Conservation (phyloP, 2,797 vertebrate genomes). For the Pampus argenteus region DNA sequence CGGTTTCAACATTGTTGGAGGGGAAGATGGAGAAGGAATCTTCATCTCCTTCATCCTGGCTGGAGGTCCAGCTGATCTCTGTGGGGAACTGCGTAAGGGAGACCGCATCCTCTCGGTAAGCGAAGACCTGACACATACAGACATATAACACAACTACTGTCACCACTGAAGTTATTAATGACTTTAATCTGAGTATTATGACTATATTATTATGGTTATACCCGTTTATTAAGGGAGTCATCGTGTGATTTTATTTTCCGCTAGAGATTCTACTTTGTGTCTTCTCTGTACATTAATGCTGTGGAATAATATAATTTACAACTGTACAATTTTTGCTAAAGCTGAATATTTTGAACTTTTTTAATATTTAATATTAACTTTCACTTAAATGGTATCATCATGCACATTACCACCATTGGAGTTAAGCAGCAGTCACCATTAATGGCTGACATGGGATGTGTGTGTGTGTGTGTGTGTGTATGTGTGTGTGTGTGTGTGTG, state of each 20-base stretch:
- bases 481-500: too few relatives aligned
- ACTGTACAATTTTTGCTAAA: neutral
- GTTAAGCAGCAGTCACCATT: neutral
- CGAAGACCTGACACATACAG: neutral
- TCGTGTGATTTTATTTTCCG: neutral
- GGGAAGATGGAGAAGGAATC: constrained; percentile 98
- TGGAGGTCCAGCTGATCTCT: constrained; percentile 96
- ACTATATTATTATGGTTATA: neutral
- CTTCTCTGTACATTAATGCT: neutral
- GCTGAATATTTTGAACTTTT: constrained; percentile 1
- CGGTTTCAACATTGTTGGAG: constrained; percentile 98
- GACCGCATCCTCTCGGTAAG: constrained; percentile 95
- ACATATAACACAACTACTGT: neutral
- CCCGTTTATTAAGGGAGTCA: neutral
- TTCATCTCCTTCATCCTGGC: constrained; percentile 99
- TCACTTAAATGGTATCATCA: neutral
- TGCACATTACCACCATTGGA: neutral
- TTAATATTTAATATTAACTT: neutral
- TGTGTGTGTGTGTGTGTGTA: neutral
- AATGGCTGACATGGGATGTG: neutral
- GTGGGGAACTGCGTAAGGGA: constrained; percentile 95
- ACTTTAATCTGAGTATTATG: neutral
- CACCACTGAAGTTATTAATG: neutral
- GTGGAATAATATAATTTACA: neutral
- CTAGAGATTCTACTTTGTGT: neutral